Base-by-base conservation (phyloP, 2,797 vertebrate species). In the Threskiornis aethiopicus region DNA sequence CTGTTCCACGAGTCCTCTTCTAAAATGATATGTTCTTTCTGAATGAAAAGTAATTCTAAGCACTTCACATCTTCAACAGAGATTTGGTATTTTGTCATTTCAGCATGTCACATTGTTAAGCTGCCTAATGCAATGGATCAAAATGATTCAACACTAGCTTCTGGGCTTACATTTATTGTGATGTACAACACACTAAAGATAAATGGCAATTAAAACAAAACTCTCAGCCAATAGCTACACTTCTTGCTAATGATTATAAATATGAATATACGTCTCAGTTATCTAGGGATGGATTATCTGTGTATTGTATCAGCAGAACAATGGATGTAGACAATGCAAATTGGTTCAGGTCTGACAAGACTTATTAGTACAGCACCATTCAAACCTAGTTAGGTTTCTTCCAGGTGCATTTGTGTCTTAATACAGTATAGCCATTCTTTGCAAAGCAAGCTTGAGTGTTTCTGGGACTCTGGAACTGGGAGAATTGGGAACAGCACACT, bases 31-130 rank as follows among this genome's bases (percentile, higher is more conserved):
- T 64, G 69, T 93, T 57, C 49, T 66, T 89, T 92, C 66, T 72
- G 86, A 93, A 95, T 90, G 82, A 95, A 96, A 96, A 96, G 54
- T 87, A 84, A 93, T 91, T 86, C 82, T 86, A 64, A 93, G 67
- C 47, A 67, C 55, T 91, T 94, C 82, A 77, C 83, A 93, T 96
- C 90, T 89, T 92, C 75, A 78, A 37, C 8, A 58, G 71, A 77
- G 79, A 94, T 89, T 58, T 78, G 47, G 58, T 93, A 75, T 93
- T 96, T 92, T 95, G 81, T 97, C 86, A 90, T 91, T 93, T 87
- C 82, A 88, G 59, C 37, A 33, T 35, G 83, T 86, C 75, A 57
- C 55, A 22, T 70, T 73, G 88, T 95, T 85, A 87, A 42, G 64
- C 57, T 89, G 62, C 84, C 78, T 75, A 89, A 84, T 18, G 21